Conservation (phyloP, 2,113 vertebrate species). For the Dermatemys mawii region DNA sequence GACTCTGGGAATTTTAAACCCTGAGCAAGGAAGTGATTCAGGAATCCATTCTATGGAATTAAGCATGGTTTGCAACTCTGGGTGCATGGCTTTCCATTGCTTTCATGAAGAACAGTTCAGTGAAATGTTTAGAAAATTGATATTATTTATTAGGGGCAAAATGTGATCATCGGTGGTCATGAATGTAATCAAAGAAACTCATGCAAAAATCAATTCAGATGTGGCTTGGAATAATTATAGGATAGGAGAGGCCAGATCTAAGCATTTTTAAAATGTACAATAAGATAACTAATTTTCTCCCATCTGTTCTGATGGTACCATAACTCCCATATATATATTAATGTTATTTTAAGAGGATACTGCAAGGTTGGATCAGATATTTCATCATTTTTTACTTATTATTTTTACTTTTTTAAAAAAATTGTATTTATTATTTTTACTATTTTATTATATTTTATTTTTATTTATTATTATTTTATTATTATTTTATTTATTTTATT, state of each 20-base stretch:
- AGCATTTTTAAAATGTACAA: accelerated
- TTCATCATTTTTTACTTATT: background rate
- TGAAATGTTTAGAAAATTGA: background rate
- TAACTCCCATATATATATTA: background rate
- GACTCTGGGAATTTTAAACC: background rate
- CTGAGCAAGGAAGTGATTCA: background rate
- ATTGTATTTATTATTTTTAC: no score
- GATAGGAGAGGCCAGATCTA: accelerated
- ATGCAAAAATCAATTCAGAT: background rate
- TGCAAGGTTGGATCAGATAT: background rate
- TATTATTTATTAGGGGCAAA: background rate
- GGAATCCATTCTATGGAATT: background rate
- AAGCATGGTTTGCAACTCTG: accelerated
- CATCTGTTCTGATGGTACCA: background rate
- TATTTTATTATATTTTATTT: no score
- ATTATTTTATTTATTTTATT: no score
- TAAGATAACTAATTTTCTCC: accelerated
- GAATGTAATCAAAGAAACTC: background rate
- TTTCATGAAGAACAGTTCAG: background rate
- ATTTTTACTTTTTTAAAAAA: no score
- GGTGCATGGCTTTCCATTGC: background rate
- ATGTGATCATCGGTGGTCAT: background rate
- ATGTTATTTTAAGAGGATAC: background rate
- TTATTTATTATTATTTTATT: no score
- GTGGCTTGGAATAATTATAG: background rate